A percentile compares a stretch with the other conserved stretches of the same genome.
These are phyloP conservation scores for Dicerorhinus sumatrensis DNA, from an alignment of 2,113 vertebrate species.

Conservation along the genomic window DNA sequence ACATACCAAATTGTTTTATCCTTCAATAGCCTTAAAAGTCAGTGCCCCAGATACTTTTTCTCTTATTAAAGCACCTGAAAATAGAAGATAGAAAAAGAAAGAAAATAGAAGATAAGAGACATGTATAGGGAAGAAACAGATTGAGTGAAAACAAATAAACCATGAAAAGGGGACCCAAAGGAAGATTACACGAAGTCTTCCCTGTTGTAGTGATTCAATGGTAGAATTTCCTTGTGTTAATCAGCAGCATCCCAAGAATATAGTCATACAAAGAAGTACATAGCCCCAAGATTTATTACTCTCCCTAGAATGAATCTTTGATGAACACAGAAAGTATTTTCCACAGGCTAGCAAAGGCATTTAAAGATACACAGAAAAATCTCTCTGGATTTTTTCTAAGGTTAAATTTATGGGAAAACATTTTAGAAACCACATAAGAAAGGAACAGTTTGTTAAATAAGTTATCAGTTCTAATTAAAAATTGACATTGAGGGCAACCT, in stretches of 20 bases:
- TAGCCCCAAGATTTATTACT: neutral
- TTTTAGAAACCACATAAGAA: conserved; percentile 50
- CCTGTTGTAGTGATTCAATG: conserved; percentile 34
- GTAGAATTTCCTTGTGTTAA: neutral
- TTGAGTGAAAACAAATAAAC: conserved; percentile 37
- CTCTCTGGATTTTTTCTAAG: neutral
- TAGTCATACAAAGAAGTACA: neutral
- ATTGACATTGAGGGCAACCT: neutral
- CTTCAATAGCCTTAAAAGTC: conserved; percentile 28
- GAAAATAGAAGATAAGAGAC: neutral
- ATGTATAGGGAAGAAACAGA: neutral
- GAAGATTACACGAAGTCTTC: neutral
- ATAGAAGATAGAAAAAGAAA: neutral
- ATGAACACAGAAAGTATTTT: conserved; percentile 24
- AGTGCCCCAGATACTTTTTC: neutral
- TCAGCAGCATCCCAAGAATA: neutral
- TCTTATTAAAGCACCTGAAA: neutral
- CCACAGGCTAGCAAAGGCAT: neutral
- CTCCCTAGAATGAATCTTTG: neutral
- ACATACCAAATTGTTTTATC: neutral
- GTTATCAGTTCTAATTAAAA: conserved; percentile 54
- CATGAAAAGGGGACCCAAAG: neutral
- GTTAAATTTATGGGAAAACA: conserved; percentile 12
- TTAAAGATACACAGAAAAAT: conserved; percentile 4
- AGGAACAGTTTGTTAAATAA: conserved; percentile 24